Conservation (phyloP, 2,888 invertebrate species). For the Lepeophtheirus nordmannii region DNA sequence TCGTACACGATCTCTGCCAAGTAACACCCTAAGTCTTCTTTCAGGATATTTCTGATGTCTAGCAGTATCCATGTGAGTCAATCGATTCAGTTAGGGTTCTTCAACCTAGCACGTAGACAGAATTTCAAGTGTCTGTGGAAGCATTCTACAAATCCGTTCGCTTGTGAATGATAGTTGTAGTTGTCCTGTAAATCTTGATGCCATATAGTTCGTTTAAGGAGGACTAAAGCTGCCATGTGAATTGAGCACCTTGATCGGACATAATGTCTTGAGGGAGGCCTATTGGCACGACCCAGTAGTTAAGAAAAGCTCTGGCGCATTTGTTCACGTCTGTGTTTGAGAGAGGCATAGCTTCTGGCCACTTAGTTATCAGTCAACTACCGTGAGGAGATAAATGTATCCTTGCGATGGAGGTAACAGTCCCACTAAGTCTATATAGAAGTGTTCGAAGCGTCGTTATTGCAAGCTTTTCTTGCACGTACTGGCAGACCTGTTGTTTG, state of each 20-base stretch:
- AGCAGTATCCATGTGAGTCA: neutral
- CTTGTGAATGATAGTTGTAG: slow-evolving; percentile 29
- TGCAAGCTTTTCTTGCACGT: too few relatives aligned
- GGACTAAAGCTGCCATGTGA: slow-evolving; percentile 26
- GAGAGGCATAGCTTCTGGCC: slow-evolving; percentile 28
- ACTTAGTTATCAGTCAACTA: slow-evolving; percentile 21
- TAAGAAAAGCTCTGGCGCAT: slow-evolving; percentile 26
- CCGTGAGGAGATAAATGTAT: neutral
- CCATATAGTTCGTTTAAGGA: slow-evolving; percentile 25
- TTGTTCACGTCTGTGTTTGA: slow-evolving; percentile 26
- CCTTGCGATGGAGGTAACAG: neutral
- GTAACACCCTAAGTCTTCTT: neutral
- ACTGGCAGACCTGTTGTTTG: too few relatives aligned
- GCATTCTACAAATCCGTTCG: slow-evolving; percentile 30
- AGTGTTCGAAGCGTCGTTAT: too few relatives aligned
- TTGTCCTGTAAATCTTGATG: slow-evolving; percentile 25
- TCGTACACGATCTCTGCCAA: neutral
- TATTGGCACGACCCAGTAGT: slow-evolving; percentile 27
- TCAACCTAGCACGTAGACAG: slow-evolving; percentile 25
- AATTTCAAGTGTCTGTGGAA: slow-evolving; percentile 30
- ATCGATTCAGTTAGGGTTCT: neutral
- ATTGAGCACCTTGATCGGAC: slow-evolving; percentile 28
- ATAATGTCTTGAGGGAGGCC: slow-evolving; percentile 28
- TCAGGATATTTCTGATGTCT: neutral
- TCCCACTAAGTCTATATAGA: neutral